A percentile compares a stretch with the other conserved stretches of the same genome.
Conservation (phyloP, 2,888 invertebrate genomes). For the Drosophila monieri region DNA sequence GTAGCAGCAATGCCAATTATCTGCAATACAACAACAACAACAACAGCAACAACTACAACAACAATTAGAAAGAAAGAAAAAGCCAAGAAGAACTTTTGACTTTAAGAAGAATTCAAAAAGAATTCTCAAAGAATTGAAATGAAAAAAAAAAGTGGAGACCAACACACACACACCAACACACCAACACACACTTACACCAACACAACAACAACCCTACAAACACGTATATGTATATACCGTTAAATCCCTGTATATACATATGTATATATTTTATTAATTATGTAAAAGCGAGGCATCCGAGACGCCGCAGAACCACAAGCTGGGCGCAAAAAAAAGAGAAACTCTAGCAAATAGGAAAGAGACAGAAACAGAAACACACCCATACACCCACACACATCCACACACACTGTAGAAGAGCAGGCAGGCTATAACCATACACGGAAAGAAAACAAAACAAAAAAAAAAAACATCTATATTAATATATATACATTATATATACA, state of each 20-base stretch:
- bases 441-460: conserved; percentile 54
- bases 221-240: conserved; percentile 46
- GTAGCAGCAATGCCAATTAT: conserved; percentile 52
- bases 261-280: conserved; percentile 78
- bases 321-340: conserved; percentile 20
- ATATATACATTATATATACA: conserved; percentile 48
- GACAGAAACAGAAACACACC: conserved; percentile 33
- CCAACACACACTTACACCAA: conserved; percentile 23
- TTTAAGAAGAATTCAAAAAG: conserved; percentile 37
- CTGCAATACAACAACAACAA: conserved; percentile 27
- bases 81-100: conserved; percentile 69
- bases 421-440: conserved; percentile 61
- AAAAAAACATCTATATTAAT: conserved; percentile 50
- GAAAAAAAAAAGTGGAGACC: conserved; percentile 18
- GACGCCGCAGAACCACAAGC: conserved; percentile 16
- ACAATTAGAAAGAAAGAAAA: conserved; percentile 53
- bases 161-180: conserved; percentile 28
- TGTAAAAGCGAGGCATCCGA: conserved; percentile 43
- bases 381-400: not conserved
- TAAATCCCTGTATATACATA: conserved; percentile 55
- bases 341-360: conserved; percentile 47
- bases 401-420: conserved; percentile 73
- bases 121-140: not conserved
- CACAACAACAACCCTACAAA: conserved; percentile 23
- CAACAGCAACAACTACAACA: conserved; percentile 49